Conservation (phyloP, 2,113 vertebrate genomes). For the Mirounga angustirostris region DNA sequence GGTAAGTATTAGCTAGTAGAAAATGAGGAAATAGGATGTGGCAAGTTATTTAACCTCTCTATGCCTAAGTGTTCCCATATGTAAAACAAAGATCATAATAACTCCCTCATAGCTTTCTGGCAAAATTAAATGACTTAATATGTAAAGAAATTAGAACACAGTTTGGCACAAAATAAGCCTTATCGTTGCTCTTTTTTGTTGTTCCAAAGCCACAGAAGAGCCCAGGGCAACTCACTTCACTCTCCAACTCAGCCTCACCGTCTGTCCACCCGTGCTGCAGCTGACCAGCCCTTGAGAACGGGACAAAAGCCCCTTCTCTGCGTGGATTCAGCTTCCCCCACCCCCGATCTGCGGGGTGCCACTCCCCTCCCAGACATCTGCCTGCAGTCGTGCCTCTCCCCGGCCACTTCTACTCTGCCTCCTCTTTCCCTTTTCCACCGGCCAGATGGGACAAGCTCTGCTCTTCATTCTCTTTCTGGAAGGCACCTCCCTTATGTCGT, state of each 20-base stretch:
- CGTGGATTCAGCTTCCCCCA: not conserved
- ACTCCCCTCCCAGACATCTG: not conserved
- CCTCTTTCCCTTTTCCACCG: not conserved
- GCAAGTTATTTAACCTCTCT: not conserved
- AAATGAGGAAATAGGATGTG: not conserved
- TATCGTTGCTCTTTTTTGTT: not conserved
- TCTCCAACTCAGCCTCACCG: not conserved
- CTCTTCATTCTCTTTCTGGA: not conserved
- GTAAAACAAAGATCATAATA: not conserved
- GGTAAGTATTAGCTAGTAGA: not conserved
- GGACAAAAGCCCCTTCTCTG: not conserved
- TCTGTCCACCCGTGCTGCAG: not conserved
- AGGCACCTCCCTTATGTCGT: not conserved
- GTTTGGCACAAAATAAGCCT: not conserved
- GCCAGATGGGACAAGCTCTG: not conserved
- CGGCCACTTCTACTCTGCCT: not conserved
- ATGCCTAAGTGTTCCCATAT: not conserved
- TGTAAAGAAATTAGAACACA: constrained; percentile 38
- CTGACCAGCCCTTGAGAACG: not conserved
- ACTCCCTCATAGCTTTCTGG: not conserved
- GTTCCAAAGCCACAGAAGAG: not conserved
- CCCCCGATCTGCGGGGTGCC: no score
- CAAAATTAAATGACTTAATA: constrained; percentile 31
- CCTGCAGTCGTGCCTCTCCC: fast-evolving
- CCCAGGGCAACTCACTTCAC: not conserved